phyloP scores from a whole-genome alignment of 2,797 vertebrate species.

The Loriculus beryllinus region DNA sequence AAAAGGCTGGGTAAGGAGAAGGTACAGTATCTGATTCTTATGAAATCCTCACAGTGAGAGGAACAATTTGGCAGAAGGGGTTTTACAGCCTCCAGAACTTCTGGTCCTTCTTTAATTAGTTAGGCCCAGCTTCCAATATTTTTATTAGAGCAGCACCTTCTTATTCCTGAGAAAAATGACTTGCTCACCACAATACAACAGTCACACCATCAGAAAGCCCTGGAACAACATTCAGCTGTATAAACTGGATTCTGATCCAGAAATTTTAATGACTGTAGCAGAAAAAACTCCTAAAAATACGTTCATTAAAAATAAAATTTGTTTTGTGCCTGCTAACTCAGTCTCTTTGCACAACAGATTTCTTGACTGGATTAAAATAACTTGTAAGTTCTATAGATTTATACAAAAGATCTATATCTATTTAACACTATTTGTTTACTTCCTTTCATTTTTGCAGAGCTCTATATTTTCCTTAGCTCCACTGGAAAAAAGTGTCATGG shows the following conservation, averaged over 20 bases:
- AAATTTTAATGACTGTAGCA: background rate
- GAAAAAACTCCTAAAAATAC: background rate
- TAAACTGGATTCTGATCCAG: background rate
- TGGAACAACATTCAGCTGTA: background rate
- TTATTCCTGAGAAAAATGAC: background rate
- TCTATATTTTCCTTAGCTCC: background rate
- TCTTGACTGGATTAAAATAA: background rate
- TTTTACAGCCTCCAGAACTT: background rate
- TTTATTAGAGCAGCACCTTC: background rate
- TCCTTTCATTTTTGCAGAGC: background rate
- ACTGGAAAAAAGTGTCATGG: background rate
- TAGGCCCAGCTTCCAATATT: background rate
- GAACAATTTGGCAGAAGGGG: background rate
- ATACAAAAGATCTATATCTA: background rate
- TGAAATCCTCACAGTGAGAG: background rate
- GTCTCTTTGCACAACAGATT: background rate
- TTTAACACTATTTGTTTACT: background rate
- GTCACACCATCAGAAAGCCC: background rate
- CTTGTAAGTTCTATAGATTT: background rate
- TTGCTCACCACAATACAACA: background rate
- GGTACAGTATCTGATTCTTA: background rate
- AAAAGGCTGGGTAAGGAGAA: background rate
- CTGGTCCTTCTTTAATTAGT: background rate
- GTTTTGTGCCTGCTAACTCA: background rate
- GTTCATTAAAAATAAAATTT: background rate